Evolutionary conservation across 1,140 invertebrate species (phyloP), one percentile per base, ranked within the genome.

Genomic region (Bombus waltoni): DNA sequence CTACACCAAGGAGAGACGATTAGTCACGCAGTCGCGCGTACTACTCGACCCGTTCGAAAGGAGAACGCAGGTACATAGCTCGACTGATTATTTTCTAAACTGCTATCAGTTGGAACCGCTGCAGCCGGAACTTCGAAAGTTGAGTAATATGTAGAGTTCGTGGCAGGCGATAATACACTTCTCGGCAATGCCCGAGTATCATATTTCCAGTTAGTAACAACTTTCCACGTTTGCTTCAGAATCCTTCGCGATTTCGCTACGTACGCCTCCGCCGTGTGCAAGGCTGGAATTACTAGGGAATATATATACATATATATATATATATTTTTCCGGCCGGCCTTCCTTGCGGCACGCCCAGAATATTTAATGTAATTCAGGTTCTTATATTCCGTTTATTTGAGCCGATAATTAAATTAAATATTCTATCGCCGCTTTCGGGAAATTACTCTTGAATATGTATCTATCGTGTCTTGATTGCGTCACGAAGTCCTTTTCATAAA

Each of bases 121-220:
- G 40, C 35, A 47, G n/a, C 38, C 28, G 82, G 22, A 84, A 79
- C 44, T 57, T 84, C 42, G 77, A 81, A 85, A 81, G 83, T 79
- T 62, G 68, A 72, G 57, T 81, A 85, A 62, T 72, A 65, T 73
- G 78, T 73, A 53, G 83, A 85, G 77, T 85, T 85, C 83, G 83
- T 85, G 78, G 62, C 79, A 22, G 44, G 77, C 68, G 83, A 85
- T 85, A 85, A 59, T 53, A 84, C 77, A 85, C 83, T 85, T 80
- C 77, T 85, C 77, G 18, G 83, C 65, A 72, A 80, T 81, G 28
- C 25, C 78, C 32, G 70, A 62, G 78, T 85, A 85, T 85, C 83
- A 42, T 72, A 85, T 85, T 85, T 66, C 83, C 59, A 73, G 77
- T 79, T 73, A 66, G 57, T 73, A 81, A 81, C 68, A 85, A 85